Base-by-base conservation (phyloP, 2,797 vertebrate genomes). In the Buphagus erythrorhynchus region DNA sequence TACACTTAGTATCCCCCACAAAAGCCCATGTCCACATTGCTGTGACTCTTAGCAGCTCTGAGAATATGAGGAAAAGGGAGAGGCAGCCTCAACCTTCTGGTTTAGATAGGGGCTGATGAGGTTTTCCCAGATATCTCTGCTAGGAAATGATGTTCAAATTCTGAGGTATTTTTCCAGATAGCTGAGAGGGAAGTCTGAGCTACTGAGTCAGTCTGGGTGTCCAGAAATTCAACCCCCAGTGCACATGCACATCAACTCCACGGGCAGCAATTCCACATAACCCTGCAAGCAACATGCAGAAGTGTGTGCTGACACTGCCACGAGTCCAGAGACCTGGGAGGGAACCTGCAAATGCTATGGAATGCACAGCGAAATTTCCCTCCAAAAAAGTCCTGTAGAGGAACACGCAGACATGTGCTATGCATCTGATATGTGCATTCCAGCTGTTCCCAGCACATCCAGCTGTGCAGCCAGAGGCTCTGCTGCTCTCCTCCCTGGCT, bases 171-270 rank as follows among this genome's bases (percentile, higher is more conserved):
- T 88, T 78, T 85, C 54, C 51, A 73, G n/a, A 51, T 1, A 48
- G 25, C 3, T 46, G 33, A 88, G 25, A 77, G 52, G n/a, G 17
- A 52, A 57, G 3, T 42, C 68, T 49, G 57, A 79, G 75, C 71
- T 55, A n/a, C n/a, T 17, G 28, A 54, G 33, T 74, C 4, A 0
- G 5, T 48, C 2, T 57, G 79, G 9, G 33, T 38, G 19, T 19
- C 61, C 76, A 78, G 35, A 68, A 63, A 72, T 20, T 42, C 61
- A 69, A 42, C n/a, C 26, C 21, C 11, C 13, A 16, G 40, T 5
- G 3, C 5, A 1, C 1, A 4, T 49, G 38, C 1, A 3, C 59
- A 54, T 31, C 66, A 61, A 5, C 49, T 45, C n/a, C 63, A 35
- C 0, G 3, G 43, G 63, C 51, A 85, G 46, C 42, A 46, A 31